Conservation (phyloP, 2,888 invertebrate genomes). For the Agrotis exclamationis region DNA sequence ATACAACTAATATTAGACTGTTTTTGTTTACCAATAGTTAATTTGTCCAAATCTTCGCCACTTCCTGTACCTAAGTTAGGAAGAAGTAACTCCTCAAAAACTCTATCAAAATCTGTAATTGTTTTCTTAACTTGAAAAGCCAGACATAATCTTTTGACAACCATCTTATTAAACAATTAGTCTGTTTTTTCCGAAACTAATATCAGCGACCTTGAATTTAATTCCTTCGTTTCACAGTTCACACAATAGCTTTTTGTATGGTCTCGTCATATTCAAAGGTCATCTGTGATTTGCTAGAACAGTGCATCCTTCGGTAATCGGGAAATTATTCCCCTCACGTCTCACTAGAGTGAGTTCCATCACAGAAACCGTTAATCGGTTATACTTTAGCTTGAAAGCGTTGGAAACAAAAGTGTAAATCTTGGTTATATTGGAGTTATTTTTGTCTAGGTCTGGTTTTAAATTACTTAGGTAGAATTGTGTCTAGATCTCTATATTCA, state of each 20-base stretch:
- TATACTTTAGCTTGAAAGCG: conserved; percentile 17
- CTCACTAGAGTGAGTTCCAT: conserved; percentile 19
- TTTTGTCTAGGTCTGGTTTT: conserved; percentile 12
- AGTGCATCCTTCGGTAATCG: conserved; percentile 27
- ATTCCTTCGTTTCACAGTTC: conserved; percentile 11
- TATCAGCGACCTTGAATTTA: conserved; percentile 32
- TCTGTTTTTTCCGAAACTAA: conserved; percentile 6
- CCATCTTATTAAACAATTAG: neutral
- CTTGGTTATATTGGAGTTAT: conserved; percentile 1
- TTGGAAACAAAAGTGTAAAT: conserved; percentile 26
- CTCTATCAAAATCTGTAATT: neutral
- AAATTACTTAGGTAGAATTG: neutral
- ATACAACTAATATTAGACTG: neutral
- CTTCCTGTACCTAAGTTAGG: neutral
- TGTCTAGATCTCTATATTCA: neutral
- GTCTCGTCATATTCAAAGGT: conserved; percentile 28
- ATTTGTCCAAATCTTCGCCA: neutral
- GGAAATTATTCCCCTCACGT: conserved; percentile 45
- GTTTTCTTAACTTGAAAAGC: neutral
- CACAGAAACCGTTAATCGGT: conserved; percentile 24
- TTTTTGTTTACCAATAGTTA: neutral
- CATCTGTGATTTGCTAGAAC: conserved; percentile 2
- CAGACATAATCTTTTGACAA: conserved; percentile 11
- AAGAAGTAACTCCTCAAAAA: neutral
- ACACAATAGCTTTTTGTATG: conserved; percentile 19